Evolutionary conservation across 2,888 invertebrate species (phyloP).

Genomic region (Acheta domesticus): DNA sequence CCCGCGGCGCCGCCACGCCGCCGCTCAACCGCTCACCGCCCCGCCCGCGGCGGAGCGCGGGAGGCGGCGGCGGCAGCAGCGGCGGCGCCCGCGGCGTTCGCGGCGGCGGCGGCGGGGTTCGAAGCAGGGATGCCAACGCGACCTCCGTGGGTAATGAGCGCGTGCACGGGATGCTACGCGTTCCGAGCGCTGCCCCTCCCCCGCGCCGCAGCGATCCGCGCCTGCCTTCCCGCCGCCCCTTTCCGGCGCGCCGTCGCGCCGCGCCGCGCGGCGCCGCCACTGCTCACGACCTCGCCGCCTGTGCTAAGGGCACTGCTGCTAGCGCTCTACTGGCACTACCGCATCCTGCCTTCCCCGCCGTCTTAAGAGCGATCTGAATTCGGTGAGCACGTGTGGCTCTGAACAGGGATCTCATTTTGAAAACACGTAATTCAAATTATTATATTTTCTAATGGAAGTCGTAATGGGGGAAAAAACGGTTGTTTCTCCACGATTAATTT

Average conservation of each 20-base stretch:
- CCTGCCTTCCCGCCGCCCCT: neutral
- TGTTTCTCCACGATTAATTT: too few species aligned
- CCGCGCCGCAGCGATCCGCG: neutral
- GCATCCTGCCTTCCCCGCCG: too few species aligned
- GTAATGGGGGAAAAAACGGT: too few species aligned
- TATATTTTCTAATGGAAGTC: too few species aligned
- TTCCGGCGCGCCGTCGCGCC: neutral
- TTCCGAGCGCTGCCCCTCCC: neutral
- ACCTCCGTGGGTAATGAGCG: constrained; percentile 18
- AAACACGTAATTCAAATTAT: too few species aligned
- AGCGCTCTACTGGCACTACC: too few species aligned
- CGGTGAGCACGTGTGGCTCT: too few species aligned
- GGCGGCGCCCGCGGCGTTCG: neutral
- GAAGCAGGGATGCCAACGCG: neutral
- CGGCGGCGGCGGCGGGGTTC: neutral
- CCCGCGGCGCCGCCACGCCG: too few species aligned
- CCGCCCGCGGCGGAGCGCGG: neutral
- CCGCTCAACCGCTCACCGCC: neutral
- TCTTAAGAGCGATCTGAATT: too few species aligned
- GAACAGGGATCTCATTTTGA: too few species aligned
- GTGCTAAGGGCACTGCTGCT: too few species aligned
- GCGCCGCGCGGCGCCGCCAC: neutral
- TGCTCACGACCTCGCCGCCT: neutral
- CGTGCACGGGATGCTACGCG: constrained; percentile 8
- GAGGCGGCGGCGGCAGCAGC: neutral